These are phyloP conservation scores for Operophtera brumata DNA, from an alignment of 2,888 invertebrate species.

Conservation along the genomic window DNA sequence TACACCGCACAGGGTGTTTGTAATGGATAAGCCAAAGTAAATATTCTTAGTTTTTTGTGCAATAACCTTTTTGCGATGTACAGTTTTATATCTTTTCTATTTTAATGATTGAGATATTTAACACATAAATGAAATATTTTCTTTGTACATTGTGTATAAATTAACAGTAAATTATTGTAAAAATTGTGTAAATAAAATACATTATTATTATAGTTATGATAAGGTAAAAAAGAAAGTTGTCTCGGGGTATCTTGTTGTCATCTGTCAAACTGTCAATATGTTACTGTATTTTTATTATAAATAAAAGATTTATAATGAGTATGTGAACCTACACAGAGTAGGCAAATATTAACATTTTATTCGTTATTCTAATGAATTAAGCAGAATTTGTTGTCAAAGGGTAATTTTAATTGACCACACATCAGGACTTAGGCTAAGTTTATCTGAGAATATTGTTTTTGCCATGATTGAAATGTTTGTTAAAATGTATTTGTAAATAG, in stretches of 20 bases:
- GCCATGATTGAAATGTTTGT: slow-evolving; percentile 32
- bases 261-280: slow-evolving; percentile 25
- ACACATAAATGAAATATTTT: slow-evolving; percentile 55
- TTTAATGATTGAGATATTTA: slow-evolving; percentile 54
- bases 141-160: slow-evolving; percentile 76
- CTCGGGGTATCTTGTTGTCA: slow-evolving; percentile 33
- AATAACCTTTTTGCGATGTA: slow-evolving; percentile 78
- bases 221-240: slow-evolving; percentile 43
- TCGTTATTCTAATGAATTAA: slow-evolving; percentile 34
- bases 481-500: slow-evolving; percentile 26
- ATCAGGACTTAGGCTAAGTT: slow-evolving; percentile 30
- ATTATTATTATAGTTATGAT: slow-evolving; percentile 32
- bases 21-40: slow-evolving; percentile 79
- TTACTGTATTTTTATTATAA: slow-evolving; percentile 23
- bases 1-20: slow-evolving; percentile 57
- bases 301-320: slow-evolving; percentile 27
- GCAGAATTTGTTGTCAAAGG: slow-evolving; percentile 60
- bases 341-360: slow-evolving; percentile 32
- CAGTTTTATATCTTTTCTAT: slow-evolving; percentile 66
- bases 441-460: slow-evolving; percentile 45
- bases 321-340: slow-evolving; percentile 31
- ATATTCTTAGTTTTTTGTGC: slow-evolving; percentile 76
- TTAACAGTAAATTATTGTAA: slow-evolving; percentile 64
- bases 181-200: slow-evolving; percentile 35
- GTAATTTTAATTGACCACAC: slow-evolving; percentile 69